Evolutionary conservation across 2,113 vertebrate species (phyloP).

Genomic region (Pedetes capensis): DNA sequence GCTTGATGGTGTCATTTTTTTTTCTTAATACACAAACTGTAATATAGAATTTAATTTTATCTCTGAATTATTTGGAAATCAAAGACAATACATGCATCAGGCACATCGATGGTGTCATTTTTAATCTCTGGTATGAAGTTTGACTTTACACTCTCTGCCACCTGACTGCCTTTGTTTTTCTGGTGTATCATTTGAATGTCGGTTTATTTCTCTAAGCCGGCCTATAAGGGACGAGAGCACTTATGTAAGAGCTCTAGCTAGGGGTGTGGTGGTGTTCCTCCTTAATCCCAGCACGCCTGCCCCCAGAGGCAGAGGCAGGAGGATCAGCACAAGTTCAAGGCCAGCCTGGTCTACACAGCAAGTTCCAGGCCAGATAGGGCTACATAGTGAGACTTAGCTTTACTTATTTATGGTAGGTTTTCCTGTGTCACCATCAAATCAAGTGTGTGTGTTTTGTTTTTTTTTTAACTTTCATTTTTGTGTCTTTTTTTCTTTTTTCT

Average conservation of each 20-base stretch:
- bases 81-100: no score
- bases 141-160: conserved; percentile 17
- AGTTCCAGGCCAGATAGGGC: not conserved
- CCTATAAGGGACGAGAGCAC: not conserved
- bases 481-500: no score
- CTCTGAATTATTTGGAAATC: no score
- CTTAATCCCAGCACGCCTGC: not conserved
- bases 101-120: not conserved
- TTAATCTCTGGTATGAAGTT: not conserved
- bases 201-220: not conserved
- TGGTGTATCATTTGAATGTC: not conserved
- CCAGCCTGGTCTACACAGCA: not conserved
- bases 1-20: not conserved
- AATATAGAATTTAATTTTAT: no score
- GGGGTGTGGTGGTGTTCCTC: not conserved
- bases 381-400: not conserved
- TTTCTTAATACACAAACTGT: no score
- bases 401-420: not conserved
- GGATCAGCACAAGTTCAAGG: not conserved
- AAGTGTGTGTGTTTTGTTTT: no score
- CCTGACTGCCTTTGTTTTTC: conserved; percentile 6
- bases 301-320: not conserved
- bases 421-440: not conserved
- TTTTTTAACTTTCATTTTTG: no score
- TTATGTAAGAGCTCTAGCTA: not conserved